Conservation (phyloP, 2,113 vertebrate genomes). For the Thryonomys swinderianus region DNA sequence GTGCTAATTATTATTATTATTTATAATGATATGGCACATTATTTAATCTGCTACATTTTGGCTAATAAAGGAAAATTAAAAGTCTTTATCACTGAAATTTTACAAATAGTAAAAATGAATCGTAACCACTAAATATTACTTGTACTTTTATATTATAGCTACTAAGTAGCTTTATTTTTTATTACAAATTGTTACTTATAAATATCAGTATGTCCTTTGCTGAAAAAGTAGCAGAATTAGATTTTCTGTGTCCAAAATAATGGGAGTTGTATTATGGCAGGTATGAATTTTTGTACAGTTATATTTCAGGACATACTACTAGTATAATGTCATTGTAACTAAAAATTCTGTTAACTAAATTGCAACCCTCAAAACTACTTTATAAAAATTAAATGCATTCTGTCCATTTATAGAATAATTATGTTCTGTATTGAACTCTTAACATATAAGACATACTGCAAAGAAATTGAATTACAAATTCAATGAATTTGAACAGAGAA, state of each 20-base stretch:
- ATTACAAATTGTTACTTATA: constrained; percentile 7
- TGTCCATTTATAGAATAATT: not conserved
- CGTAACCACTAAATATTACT: constrained; percentile 30
- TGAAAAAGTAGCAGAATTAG: not conserved
- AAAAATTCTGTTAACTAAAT: not conserved
- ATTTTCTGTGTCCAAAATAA: not conserved
- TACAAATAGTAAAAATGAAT: not conserved
- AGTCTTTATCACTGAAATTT: not conserved
- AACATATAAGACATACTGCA: not conserved
- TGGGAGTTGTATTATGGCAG: not conserved
- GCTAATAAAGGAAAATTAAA: not conserved
- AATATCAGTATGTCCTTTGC: not conserved
- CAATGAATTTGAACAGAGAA: not conserved
- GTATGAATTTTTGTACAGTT: not conserved
- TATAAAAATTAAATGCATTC: not conserved
- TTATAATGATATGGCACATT: constrained; percentile 19
- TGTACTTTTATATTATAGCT: not conserved
- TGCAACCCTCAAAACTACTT: not conserved
- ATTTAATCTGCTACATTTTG: constrained; percentile 5
- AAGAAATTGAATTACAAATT: not conserved
- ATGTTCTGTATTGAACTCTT: not conserved
- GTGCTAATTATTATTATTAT: constrained; percentile 1
- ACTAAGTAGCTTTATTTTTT: constrained; percentile 10
- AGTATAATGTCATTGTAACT: not conserved
- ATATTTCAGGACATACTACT: not conserved